These are phyloP conservation scores for Lycocorax pyrrhopterus DNA, from an alignment of 2,113 vertebrate species.

Conservation along the genomic window DNA sequence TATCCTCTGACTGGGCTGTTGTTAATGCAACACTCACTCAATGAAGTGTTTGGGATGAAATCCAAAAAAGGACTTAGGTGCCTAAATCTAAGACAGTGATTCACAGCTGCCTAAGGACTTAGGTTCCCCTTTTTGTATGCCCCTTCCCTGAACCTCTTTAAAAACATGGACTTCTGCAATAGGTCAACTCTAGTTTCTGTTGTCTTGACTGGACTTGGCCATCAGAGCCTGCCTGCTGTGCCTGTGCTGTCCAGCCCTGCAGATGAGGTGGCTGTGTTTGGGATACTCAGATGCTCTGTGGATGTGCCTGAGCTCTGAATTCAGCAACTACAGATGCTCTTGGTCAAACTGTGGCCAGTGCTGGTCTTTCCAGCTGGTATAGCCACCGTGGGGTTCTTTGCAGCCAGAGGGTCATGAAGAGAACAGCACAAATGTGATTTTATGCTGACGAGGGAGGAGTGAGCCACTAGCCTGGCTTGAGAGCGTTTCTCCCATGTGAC, in stretches of 20 bases:
- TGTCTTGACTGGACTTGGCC: background rate
- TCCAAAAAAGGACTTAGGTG: conserved; percentile 49
- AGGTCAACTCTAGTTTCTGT: background rate
- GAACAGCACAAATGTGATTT: background rate
- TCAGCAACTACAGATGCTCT: background rate
- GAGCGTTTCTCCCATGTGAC: rapidly evolving
- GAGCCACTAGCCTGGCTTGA: background rate
- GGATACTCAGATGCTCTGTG: background rate
- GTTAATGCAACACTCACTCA: conserved; percentile 37
- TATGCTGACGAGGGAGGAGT: background rate
- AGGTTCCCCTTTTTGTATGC: background rate
- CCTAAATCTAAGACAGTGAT: conserved; percentile 30
- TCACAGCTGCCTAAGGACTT: conserved; percentile 33
- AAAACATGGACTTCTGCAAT: background rate
- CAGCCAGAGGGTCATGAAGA: background rate
- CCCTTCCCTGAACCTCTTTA: background rate
- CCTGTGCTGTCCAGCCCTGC: background rate
- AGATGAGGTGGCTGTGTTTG: background rate
- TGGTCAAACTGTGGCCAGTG: background rate
- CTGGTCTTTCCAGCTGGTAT: background rate
- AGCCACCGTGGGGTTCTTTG: background rate
- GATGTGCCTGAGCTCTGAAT: background rate
- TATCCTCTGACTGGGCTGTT: conserved; percentile 3
- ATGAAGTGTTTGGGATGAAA: conserved; percentile 55
- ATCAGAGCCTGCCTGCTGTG: background rate